These are phyloP conservation scores for Drosophila acutilabella DNA, from an alignment of 2,888 invertebrate genomes.

Conservation along the genomic window DNA sequence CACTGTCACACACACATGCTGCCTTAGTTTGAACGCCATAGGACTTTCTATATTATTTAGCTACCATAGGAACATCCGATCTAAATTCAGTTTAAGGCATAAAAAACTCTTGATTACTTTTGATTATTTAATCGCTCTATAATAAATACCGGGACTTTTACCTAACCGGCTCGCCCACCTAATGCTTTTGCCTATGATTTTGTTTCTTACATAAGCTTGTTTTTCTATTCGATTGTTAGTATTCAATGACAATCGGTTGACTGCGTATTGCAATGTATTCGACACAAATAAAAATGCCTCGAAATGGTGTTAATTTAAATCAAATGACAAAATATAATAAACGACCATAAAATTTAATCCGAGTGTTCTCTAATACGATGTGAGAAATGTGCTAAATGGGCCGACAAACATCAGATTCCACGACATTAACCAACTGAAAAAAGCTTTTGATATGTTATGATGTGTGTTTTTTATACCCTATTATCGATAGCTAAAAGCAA, in stretches of 20 bases:
- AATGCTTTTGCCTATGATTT: no score
- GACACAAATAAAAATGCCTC: conserved; percentile 34
- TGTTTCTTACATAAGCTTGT: background rate
- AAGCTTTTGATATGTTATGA: background rate
- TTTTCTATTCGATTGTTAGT: background rate
- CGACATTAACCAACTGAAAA: conserved; percentile 36
- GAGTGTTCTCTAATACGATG: conserved; percentile 66
- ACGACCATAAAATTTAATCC: conserved; percentile 79
- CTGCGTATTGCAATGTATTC: conserved; percentile 14
- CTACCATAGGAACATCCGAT: no score
- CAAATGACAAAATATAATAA: conserved; percentile 80
- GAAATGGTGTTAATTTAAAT: conserved; percentile 75
- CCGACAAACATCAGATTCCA: conserved; percentile 46
- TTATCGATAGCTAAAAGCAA: background rate
- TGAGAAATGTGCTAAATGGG: conserved; percentile 61
- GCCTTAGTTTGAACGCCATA: no score
- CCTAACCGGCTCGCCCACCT: no score
- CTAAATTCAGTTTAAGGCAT: no score
- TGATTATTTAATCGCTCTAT: no score
- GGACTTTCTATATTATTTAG: no score
- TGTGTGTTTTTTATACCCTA: conserved; percentile 12
- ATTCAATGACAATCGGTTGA: conserved; percentile 38
- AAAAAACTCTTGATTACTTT: no score
- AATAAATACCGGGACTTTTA: no score
- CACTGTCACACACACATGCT: no score